Evolutionary conservation across 2,888 invertebrate genomes (phyloP).

Genomic region (Myopa testacea): DNA sequence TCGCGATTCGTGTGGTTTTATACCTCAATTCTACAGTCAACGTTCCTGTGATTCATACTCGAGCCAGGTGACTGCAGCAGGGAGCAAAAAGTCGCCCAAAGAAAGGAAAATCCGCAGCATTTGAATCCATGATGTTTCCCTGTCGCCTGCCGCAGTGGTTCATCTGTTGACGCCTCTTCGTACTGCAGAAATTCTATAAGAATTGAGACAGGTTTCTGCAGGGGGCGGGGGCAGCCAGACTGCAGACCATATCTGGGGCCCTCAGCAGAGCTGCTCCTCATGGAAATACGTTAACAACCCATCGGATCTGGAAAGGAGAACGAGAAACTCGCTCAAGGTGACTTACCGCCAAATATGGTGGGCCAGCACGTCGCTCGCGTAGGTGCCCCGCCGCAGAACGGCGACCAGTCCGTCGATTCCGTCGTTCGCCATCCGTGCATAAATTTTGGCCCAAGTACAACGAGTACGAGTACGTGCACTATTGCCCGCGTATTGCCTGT

Average conservation of each 20-base stretch:
- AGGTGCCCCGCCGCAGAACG: neutral
- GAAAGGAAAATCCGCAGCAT: no score
- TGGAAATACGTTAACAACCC: neutral
- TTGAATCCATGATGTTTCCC: no score
- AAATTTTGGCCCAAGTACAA: neutral
- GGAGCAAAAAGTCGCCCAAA: neutral
- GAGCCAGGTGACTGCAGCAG: neutral
- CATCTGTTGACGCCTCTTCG: neutral
- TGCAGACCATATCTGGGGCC: neutral
- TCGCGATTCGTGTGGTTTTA: neutral
- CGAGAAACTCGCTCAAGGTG: neutral
- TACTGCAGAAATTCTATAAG: no score
- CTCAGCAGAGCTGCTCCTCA: neutral
- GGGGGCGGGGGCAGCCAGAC: neutral
- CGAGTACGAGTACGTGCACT: no score
- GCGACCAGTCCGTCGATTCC: neutral
- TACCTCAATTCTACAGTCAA: neutral
- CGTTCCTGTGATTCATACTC: neutral
- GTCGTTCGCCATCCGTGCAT: neutral
- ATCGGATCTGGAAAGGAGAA: neutral
- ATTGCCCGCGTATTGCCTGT: no score
- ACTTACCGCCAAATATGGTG: neutral
- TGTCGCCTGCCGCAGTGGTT: neutral
- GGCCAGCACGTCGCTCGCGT: neutral
- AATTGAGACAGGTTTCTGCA: neutral